Conservation (phyloP, 2,888 invertebrate genomes). For the Agonopterix alstromeriana region DNA sequence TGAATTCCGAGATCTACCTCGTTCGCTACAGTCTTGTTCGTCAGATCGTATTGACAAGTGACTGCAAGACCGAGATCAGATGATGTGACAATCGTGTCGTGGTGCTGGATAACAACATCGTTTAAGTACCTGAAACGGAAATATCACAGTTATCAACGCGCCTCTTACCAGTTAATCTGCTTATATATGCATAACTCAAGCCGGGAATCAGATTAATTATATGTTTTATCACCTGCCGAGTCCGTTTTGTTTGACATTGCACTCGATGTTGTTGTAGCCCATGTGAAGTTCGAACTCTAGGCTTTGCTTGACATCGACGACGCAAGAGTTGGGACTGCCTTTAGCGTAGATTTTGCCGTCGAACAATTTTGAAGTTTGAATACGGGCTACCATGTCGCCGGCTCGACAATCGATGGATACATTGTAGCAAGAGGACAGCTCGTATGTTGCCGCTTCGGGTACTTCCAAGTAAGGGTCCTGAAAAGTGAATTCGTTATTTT, state of each 20-base stretch:
- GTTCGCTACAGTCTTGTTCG: slow-evolving; percentile 95
- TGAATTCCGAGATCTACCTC: slow-evolving; percentile 93
- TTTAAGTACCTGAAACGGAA: slow-evolving; percentile 81
- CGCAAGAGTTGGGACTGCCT: slow-evolving; percentile 94
- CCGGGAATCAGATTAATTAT: background rate
- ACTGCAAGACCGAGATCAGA: slow-evolving; percentile 95
- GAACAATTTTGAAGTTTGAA: slow-evolving; percentile 94
- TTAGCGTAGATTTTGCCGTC: slow-evolving; percentile 97
- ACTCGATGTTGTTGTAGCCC: slow-evolving; percentile 94
- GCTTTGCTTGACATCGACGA: slow-evolving; percentile 90
- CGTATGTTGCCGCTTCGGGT: slow-evolving; percentile 93
- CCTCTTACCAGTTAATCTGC: background rate
- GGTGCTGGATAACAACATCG: slow-evolving; percentile 96
- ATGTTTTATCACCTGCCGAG: slow-evolving; percentile 79
- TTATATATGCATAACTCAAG: background rate
- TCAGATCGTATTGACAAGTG: slow-evolving; percentile 95
- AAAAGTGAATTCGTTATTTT: slow-evolving; percentile 19
- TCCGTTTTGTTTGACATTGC: slow-evolving; percentile 93
- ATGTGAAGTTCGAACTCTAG: slow-evolving; percentile 94
- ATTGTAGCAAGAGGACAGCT: slow-evolving; percentile 95
- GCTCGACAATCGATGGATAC: slow-evolving; percentile 94
- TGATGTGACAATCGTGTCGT: slow-evolving; percentile 96
- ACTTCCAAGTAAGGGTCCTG: slow-evolving; percentile 93
- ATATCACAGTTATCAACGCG: slow-evolving; percentile 4
- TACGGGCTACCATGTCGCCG: slow-evolving; percentile 94